Evolutionary conservation across 1,140 invertebrate genomes (phyloP), one percentile per base, ranked within the genome.

Genomic region (Maniola jurtina): DNA sequence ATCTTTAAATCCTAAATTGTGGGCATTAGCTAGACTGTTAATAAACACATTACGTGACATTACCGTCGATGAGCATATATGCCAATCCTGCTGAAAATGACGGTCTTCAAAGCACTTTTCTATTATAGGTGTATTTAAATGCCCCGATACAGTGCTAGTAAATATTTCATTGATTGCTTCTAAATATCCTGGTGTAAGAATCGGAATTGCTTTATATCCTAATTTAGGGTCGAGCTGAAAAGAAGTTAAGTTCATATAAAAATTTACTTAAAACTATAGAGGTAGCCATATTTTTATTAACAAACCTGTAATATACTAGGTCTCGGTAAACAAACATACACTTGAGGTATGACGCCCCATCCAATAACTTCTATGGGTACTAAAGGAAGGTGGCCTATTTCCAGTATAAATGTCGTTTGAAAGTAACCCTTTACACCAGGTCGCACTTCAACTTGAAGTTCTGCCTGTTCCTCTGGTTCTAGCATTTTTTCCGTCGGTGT

Each of bases 261-360:
- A 54, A 33, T 60, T 15, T 25, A 68, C 45, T 16, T 54, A 56
- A 34, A n/a, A 56, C 38, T 38, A 9, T 42, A n/a, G 25, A 25
- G 25, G 25, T 25, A 1, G 1, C 8, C 6, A 40, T 0, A 58
- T 56, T 56, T 56, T 56, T 15, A 56, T 25, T 25, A 25, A 25
- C 25, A 25, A 25, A 90, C 86, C 61, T 83, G 52, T n/a, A 61
- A 34, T 42, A 80, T 63, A 40, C 76, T 69, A 34, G 79, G 76
- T 73, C 83, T 79, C 10, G 70, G 75, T 60, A 88, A 66, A 33
- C 71, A 76, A 57, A 90, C 68, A 65, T 86, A 89, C 6, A 90
- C 70, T 79, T 90, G 88, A 15, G 86, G 86, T 64, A 89, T 83
- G 7, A 84, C 86, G 6, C 88, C 88, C 88, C 88, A 89, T 11